These are phyloP conservation scores for Teleogryllus occipitalis DNA, from an alignment of 1,140 invertebrate species.

Conservation along the genomic window DNA sequence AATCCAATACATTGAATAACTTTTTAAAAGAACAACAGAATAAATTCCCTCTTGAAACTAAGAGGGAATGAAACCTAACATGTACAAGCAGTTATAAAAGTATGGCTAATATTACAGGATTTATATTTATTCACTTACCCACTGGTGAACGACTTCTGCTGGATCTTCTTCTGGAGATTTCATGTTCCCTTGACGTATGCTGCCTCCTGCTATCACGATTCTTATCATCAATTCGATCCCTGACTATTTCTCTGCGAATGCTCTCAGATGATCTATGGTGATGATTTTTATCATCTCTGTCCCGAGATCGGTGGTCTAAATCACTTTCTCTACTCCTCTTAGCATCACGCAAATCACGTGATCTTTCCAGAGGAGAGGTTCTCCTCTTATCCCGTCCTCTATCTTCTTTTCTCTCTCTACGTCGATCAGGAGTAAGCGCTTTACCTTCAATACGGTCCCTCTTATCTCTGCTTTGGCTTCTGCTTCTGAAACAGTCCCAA, in stretches of 20 bases:
- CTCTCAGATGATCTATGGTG: not conserved
- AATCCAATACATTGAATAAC: not conserved
- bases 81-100: no score
- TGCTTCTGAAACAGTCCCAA: conserved; percentile 24
- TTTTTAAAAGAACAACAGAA: not conserved
- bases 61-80: not conserved
- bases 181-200: not conserved
- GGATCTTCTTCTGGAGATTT: not conserved
- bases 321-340: conserved; percentile 6
- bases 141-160: conserved; percentile 4
- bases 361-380: not conserved
- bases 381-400: conserved; percentile 14
- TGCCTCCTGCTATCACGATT: not conserved
- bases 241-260: not conserved
- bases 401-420: conserved; percentile 14
- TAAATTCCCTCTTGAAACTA: not conserved
- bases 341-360: not conserved
- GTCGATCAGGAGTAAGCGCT: conserved; percentile 15
- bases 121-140: not conserved
- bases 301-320: not conserved
- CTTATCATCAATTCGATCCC: not conserved
- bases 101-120: not conserved
- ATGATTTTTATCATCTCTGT: conserved; percentile 7
- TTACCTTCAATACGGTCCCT: not conserved
- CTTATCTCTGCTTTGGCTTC: conserved; percentile 26